phyloP scores from a whole-genome alignment of 2,797 vertebrate species.

The Lepus townsendii region DNA sequence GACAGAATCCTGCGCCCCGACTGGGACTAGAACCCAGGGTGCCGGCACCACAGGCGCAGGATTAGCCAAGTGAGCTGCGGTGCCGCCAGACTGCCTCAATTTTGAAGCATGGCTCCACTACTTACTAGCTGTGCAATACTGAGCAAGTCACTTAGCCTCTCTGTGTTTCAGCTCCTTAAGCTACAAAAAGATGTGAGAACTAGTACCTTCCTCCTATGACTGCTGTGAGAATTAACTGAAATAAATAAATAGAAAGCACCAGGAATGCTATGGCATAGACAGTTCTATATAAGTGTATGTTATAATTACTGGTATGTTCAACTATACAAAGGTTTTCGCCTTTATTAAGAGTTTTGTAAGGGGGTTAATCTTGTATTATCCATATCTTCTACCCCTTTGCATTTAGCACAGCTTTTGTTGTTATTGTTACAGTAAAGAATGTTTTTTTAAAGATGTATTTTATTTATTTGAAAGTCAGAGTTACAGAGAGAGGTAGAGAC shows the following conservation, averaged over 20 bases:
- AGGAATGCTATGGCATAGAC: background rate
- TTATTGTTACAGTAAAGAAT: background rate
- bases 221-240: slow-evolving; percentile 3
- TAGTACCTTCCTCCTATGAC: background rate
- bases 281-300: background rate
- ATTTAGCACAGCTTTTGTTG: background rate
- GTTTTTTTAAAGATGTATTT: no score
- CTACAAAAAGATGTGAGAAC: slow-evolving; percentile 29
- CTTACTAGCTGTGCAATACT: background rate
- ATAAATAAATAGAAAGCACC: background rate
- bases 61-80: no score
- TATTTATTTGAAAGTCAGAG: no score
- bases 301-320: background rate
- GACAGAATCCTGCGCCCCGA: no score
- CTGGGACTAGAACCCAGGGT: no score
- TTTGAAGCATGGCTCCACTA: background rate
- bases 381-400: background rate
- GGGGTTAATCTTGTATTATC: background rate
- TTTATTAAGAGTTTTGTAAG: background rate
- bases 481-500: no score
- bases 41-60: no score
- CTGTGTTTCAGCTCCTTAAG: background rate
- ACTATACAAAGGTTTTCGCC: background rate
- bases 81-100: background rate
- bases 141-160: background rate